Evolutionary conservation across 2,797 vertebrate genomes (phyloP).

Genomic region (Rousettus madagascariensis): DNA sequence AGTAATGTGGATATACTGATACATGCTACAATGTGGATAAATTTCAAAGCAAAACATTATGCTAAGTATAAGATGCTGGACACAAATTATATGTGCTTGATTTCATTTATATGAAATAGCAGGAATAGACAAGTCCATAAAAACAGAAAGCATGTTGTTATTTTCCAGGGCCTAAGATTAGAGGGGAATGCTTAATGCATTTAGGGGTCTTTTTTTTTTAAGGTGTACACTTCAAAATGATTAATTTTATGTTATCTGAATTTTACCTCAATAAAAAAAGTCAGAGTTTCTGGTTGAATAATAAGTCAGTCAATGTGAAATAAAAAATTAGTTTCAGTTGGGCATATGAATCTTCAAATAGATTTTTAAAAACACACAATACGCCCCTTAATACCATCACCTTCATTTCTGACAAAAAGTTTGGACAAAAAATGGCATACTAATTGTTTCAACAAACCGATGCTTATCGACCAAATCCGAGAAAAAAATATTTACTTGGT

Average conservation of each 20-base stretch:
- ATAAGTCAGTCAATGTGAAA: background rate
- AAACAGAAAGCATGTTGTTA: background rate
- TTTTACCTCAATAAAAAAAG: background rate
- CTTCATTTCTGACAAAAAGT: background rate
- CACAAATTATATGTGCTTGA: background rate
- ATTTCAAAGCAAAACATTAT: background rate
- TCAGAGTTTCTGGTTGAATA: background rate
- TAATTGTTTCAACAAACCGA: background rate
- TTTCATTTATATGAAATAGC: background rate
- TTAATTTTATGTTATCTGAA: background rate
- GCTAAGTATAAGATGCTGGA: background rate
- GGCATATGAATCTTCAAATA: background rate
- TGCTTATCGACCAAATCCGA: background rate
- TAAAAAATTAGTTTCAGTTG: background rate
- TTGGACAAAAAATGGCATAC: background rate
- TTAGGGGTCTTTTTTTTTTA: background rate
- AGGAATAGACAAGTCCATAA: background rate
- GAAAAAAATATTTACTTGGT: background rate
- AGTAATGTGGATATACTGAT: too few species aligned
- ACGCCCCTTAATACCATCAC: background rate
- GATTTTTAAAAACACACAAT: background rate
- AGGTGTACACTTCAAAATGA: background rate
- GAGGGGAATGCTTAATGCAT: background rate
- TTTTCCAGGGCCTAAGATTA: background rate
- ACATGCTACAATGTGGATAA: background rate